Conservation (phyloP, 2,113 vertebrate genomes). For the Balaenoptera acutorostrata region DNA sequence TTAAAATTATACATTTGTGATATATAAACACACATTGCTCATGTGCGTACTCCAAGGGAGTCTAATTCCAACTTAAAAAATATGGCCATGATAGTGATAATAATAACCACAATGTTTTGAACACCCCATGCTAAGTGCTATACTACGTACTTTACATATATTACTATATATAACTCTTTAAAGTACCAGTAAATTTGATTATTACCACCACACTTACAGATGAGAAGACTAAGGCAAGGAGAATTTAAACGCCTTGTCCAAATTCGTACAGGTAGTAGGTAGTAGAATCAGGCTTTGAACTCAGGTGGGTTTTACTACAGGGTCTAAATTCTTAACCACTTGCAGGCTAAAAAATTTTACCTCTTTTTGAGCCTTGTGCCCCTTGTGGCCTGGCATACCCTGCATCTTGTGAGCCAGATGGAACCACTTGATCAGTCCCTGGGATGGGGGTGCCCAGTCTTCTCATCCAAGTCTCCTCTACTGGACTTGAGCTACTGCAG, state of each 20-base stretch:
- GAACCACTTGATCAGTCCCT: not conserved
- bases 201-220: not conserved
- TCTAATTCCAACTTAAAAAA: not conserved
- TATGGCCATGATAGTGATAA: not conserved
- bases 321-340: not conserved
- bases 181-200: not conserved
- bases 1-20: not conserved
- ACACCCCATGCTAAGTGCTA: not conserved
- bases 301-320: not conserved
- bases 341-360: not conserved
- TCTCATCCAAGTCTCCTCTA: not conserved
- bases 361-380: not conserved
- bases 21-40: not conserved
- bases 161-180: not conserved
- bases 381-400: not conserved
- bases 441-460: not conserved
- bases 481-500: not conserved
- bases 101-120: not conserved
- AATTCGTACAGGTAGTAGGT: not conserved
- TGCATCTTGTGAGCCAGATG: not conserved
- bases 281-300: not conserved
- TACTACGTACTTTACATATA: not conserved
- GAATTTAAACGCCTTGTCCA: not conserved
- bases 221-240: not conserved
- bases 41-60: not conserved